Conservation (phyloP, 2,797 vertebrate genomes). For the Decapterus maruadsi region DNA sequence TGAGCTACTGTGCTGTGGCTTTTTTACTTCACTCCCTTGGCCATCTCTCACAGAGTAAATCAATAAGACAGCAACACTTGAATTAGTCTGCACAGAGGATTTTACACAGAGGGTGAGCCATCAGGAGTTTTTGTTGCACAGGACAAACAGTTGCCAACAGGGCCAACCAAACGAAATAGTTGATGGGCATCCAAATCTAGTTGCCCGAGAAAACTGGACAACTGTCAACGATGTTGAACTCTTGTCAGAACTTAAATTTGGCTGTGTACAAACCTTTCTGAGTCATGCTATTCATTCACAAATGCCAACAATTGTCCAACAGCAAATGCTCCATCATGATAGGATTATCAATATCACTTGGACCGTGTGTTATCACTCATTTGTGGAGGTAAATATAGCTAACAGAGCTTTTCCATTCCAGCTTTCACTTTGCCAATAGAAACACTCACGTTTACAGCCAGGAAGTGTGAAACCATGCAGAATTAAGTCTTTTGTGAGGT, state of each 20-base stretch:
- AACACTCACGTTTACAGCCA: conserved; percentile 15
- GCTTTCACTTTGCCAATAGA: conserved; percentile 47
- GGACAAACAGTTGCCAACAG: conserved; percentile 15
- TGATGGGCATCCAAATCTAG: conserved; percentile 19
- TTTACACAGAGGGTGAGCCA: background rate
- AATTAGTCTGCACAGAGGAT: rapidly evolving
- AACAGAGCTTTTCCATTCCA: background rate
- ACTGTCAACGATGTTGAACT: background rate
- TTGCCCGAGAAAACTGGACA: background rate
- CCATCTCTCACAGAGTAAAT: background rate
- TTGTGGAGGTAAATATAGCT: background rate
- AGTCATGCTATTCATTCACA: background rate
- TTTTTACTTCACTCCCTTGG: background rate
- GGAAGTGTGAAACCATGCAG: conserved; percentile 51
- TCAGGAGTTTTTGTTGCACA: background rate
- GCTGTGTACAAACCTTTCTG: background rate
- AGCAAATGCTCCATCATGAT: background rate
- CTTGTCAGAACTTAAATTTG: background rate
- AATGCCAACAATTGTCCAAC: background rate
- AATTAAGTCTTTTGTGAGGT: conserved; percentile 9
- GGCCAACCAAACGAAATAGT: conserved; percentile 26
- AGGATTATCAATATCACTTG: background rate
- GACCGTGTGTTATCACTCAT: background rate
- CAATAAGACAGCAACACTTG: background rate
- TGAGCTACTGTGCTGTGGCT: no score